A percentile compares a stretch with the other conserved stretches of the same genome.
Conservation (phyloP, 2,113 vertebrate species). For the Thunnus maccoyii region DNA sequence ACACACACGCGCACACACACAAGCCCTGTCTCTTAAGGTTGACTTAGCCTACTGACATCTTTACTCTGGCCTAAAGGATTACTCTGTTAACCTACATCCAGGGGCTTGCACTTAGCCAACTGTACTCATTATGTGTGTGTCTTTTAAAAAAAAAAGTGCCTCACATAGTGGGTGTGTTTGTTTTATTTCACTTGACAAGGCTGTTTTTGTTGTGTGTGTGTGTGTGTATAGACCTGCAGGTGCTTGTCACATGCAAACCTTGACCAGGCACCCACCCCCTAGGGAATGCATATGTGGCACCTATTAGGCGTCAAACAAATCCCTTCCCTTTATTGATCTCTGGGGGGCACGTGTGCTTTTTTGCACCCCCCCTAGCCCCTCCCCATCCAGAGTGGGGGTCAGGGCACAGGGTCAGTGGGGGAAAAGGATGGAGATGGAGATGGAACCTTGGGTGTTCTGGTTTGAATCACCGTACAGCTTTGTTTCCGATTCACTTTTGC, state of each 20-base stretch:
- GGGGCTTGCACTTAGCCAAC: constrained; percentile 48
- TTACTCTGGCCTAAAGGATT: constrained; percentile 77
- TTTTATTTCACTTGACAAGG: constrained; percentile 9
- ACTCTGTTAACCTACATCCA: constrained; percentile 82
- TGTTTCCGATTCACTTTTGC: constrained; percentile 22
- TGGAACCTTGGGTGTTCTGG: not conserved
- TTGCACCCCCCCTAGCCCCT: not conserved
- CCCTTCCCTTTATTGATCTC: constrained; percentile 57
- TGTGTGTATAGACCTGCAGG: too few relatives aligned
- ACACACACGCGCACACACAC: not conserved
- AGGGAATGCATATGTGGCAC: not conserved
- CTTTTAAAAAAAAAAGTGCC: not conserved
- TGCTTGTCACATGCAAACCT: not conserved
- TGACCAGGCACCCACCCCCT: not conserved
- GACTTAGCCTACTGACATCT: constrained; percentile 77
- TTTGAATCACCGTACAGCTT: not conserved
- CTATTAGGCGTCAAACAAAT: constrained; percentile 19
- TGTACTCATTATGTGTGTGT: constrained; percentile 30
- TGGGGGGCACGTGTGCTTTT: not conserved
- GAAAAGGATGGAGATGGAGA: not conserved
- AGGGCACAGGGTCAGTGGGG: constrained; percentile 35
- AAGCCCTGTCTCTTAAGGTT: constrained; percentile 12
- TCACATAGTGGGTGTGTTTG: not conserved
- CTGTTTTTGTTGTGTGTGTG: too few relatives aligned
- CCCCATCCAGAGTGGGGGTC: constrained; percentile 28